These are phyloP conservation scores for Oedothorax gibbosus DNA, from an alignment of 1,140 invertebrate genomes.

Conservation along the genomic window DNA sequence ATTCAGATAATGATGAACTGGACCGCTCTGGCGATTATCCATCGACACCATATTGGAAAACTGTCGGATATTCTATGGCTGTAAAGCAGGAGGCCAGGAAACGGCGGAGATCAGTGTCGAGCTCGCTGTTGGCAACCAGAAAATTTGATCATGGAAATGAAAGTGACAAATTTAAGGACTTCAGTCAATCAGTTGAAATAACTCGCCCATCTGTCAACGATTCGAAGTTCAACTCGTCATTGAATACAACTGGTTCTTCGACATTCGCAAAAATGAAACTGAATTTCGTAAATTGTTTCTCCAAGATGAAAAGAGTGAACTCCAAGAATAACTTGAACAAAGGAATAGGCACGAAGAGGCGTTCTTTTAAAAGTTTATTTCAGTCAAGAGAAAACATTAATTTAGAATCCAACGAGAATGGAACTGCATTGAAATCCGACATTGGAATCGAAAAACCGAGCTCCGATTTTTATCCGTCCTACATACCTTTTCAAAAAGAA, in stretches of 20 bases:
- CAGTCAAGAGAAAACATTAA: not conserved
- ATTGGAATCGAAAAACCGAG: too few relatives aligned
- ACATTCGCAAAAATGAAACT: constrained; percentile 7
- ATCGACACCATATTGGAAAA: too few relatives aligned
- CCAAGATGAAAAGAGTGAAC: constrained; percentile 1
- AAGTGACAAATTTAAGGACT: not conserved
- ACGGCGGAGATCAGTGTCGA: constrained; percentile 1
- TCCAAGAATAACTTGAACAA: not conserved
- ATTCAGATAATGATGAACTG: too few relatives aligned
- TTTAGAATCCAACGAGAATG: too few relatives aligned
- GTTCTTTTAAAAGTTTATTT: not conserved
- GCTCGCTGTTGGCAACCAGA: not conserved
- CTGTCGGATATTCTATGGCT: too few relatives aligned
- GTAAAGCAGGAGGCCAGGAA: too few relatives aligned
- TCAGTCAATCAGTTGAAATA: constrained; percentile 24
- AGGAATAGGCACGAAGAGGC: not conserved
- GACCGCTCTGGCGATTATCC: too few relatives aligned
- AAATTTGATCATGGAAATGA: not conserved
- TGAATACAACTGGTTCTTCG: not conserved
- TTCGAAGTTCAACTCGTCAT: not conserved
- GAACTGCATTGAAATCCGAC: too few relatives aligned
- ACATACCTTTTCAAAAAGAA: too few relatives aligned
- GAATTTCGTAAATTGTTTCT: not conserved
- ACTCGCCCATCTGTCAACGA: not conserved
- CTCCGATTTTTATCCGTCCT: too few relatives aligned